Evolutionary conservation across 1,140 invertebrate species (phyloP), one percentile per base, ranked within the genome.

Genomic region (Diorhabda elongata): DNA sequence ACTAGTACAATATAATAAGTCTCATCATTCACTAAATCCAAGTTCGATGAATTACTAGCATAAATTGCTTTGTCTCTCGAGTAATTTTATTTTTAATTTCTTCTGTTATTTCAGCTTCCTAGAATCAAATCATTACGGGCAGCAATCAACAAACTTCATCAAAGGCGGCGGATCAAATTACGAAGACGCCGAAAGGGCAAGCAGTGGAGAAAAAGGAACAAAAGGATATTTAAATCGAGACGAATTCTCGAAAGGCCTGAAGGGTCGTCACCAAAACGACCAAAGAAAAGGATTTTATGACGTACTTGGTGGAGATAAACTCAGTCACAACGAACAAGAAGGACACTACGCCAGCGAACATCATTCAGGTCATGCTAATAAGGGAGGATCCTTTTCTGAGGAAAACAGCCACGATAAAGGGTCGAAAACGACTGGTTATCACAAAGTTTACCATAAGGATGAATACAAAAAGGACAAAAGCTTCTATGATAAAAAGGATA

Each of bases 381-480:
- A 83, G n/a, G 83, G 82, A 2, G 75, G 79, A 5, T 80, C 80
- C 41, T 83, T 81, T 42, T 80, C 80, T 41, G 79, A 84, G 74
- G 80, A 80, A 3, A 80, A 81, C 26, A 81, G 79, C 44, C 85
- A 87, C 80, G 88, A 88, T 76, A 90, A 90, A 74, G 89, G 89
- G 2, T 85, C 88, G 62, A 88, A 89, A 68, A 86, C 88, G 4
- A 89, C 83, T 3, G 90, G 89, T 26, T 91, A 86, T 80, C 89
- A 90, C 80, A 90, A 90, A 72, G 85, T 89, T 2, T 90, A 87
- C 77, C 84, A 86, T 80, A 91, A 91, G 80, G 88, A 91, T 74
- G 90, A 91, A 77, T 91, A 85, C 82, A 90, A 90, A 77, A 91
- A 91, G 76, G 87, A 90, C 71, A 88, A 89, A 64, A 85, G 87